A percentile compares a stretch with the other conserved stretches of the same genome.
Conservation (phyloP, 2,797 vertebrate species). For the Cacajao melanocephalus region DNA sequence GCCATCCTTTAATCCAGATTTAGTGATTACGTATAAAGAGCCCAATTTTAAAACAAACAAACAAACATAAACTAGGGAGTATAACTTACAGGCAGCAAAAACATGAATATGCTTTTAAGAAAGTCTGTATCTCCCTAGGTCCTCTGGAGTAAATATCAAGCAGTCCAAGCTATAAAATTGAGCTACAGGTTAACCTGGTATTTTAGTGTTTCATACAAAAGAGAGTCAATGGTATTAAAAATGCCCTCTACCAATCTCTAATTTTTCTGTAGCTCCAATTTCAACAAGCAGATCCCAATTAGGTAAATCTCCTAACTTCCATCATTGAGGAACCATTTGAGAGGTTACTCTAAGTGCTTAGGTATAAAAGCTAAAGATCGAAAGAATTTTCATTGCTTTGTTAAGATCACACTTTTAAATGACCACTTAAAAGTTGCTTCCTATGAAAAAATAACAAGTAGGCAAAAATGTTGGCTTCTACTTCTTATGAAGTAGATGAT, state of each 20-base stretch:
- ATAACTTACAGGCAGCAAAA: neutral
- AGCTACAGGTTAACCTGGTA: neutral
- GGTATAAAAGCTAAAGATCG: neutral
- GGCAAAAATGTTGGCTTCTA: neutral
- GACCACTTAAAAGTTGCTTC: neutral
- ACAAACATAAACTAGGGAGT: neutral
- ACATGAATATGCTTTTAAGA: neutral
- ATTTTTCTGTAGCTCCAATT: neutral
- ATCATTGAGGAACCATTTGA: neutral
- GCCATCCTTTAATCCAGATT: neutral
- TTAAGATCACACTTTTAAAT: neutral
- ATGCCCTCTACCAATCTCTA: neutral
- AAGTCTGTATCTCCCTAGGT: neutral
- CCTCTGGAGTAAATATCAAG: neutral
- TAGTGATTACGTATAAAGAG: neutral
- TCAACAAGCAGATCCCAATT: neutral
- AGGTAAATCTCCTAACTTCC: neutral
- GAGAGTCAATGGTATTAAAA: neutral
- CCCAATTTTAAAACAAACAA: neutral
- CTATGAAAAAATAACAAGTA: neutral
- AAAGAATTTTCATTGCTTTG: neutral
- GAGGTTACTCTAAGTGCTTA: neutral
- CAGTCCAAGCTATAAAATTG: neutral
- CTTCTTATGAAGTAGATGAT: neutral
- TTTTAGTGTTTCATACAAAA: neutral